phyloP scores from a whole-genome alignment of 1,140 invertebrate species.

The Phthorimaea operculella region DNA sequence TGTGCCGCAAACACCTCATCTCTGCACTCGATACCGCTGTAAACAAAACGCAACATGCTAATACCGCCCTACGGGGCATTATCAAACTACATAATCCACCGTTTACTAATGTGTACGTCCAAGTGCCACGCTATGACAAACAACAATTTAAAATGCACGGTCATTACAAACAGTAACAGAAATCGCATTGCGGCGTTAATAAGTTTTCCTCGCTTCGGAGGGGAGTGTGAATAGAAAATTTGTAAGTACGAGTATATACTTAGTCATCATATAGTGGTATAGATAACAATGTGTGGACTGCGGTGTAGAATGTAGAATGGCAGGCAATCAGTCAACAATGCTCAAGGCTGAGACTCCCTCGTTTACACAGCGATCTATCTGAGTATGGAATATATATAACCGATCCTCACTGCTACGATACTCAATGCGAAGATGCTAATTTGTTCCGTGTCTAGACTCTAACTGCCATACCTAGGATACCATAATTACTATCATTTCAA shows the following conservation, averaged over 20 bases:
- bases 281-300: slow-evolving; percentile 21
- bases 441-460: slow-evolving; percentile 13
- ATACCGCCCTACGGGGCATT: slow-evolving; percentile 11
- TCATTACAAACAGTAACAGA: slow-evolving; percentile 23
- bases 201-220: slow-evolving; percentile 21
- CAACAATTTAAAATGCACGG: slow-evolving; percentile 25
- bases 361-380: background rate
- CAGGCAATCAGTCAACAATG: slow-evolving; percentile 54
- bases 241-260: too few relatives aligned
- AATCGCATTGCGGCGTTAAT: slow-evolving; percentile 25
- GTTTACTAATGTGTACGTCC: slow-evolving; percentile 15
- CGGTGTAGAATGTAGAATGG: slow-evolving; percentile 30
- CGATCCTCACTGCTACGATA: background rate
- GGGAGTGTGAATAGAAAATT: slow-evolving; percentile 37
- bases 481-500: background rate
- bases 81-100: slow-evolving; percentile 16
- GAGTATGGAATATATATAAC: background rate
- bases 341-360: slow-evolving; percentile 30
- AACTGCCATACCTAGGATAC: background rate
- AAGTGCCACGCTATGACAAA: slow-evolving; percentile 24
- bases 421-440: slow-evolving; percentile 11
- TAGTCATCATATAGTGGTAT: too few relatives aligned
- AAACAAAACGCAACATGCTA: slow-evolving; percentile 62
- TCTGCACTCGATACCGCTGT: slow-evolving; percentile 87
- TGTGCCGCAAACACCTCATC: slow-evolving; percentile 86